A percentile compares a stretch with the other conserved stretches of the same genome.
Conservation (phyloP, 2,888 invertebrate species). For the Acanthosepion lycidas region DNA sequence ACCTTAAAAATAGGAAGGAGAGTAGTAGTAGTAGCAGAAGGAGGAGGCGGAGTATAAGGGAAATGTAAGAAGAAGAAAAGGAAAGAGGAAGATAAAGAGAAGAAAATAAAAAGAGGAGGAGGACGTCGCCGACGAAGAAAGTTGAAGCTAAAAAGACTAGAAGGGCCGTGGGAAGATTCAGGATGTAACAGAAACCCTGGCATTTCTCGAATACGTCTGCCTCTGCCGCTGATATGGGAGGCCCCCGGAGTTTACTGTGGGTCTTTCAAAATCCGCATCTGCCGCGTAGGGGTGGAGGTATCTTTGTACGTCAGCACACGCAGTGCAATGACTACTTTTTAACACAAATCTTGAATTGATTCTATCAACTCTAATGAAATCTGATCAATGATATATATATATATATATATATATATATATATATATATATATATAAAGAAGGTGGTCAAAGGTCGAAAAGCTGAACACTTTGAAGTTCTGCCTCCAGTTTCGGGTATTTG, state of each 20-base stretch:
- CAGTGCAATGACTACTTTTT: background rate
- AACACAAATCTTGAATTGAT: too few species aligned
- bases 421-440: background rate
- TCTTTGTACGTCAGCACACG: background rate
- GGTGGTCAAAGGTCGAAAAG: background rate
- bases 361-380: background rate
- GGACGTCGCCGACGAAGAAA: background rate
- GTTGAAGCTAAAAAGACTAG: background rate
- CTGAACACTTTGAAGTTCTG: background rate
- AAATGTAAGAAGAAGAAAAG: too few species aligned
- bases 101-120: background rate
- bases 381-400: background rate
- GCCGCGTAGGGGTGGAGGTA: background rate
- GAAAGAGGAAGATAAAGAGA: background rate
- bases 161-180: constrained; percentile 33
- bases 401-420: constrained; percentile 33
- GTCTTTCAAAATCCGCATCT: constrained; percentile 33
- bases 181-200: constrained; percentile 33
- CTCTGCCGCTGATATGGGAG: background rate
- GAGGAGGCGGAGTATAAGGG: too few species aligned
- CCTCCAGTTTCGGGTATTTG: background rate
- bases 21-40: background rate
- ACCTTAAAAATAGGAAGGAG: background rate
- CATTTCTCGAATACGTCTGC: constrained; percentile 33
- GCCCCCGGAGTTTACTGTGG: constrained; percentile 14